Percentiles rank a stretch among this genome's conserved stretches.
phyloP scores from a whole-genome alignment of 1,140 invertebrate species.

The Temnothorax nylanderi region DNA sequence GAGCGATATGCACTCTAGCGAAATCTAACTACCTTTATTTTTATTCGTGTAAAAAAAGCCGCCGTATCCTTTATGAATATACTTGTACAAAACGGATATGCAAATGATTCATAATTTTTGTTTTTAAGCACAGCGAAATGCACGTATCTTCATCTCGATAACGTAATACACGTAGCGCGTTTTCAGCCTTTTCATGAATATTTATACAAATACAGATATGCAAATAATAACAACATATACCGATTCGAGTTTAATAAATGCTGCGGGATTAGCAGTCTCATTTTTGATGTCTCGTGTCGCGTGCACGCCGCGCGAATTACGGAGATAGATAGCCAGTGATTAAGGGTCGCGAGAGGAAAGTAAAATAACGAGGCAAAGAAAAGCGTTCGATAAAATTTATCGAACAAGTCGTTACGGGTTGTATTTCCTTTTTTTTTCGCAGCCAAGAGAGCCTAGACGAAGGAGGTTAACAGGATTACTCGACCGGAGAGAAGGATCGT shows the following conservation, averaged over 20 bases:
- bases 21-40: neutral
- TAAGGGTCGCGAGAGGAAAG: neutral
- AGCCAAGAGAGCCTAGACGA: neutral
- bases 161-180: neutral
- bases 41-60: neutral
- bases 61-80: neutral
- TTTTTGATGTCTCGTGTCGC: neutral
- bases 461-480: slow-evolving; percentile 47
- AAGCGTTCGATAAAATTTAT: slow-evolving; percentile 3
- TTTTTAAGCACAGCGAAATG: slow-evolving; percentile 10
- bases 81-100: neutral
- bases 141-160: neutral
- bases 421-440: neutral
- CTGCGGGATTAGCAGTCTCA: neutral
- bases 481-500: slow-evolving; percentile 25
- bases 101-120: neutral
- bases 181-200: slow-evolving; percentile 5
- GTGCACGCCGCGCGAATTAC: neutral
- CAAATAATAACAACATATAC: neutral
- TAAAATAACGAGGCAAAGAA: neutral
- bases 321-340: neutral
- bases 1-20: neutral
- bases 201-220: neutral
- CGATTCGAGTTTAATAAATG: neutral
- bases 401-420: neutral